phyloP scores from a whole-genome alignment of 2,797 vertebrate genomes.

The Micropoecilia bifurca region DNA sequence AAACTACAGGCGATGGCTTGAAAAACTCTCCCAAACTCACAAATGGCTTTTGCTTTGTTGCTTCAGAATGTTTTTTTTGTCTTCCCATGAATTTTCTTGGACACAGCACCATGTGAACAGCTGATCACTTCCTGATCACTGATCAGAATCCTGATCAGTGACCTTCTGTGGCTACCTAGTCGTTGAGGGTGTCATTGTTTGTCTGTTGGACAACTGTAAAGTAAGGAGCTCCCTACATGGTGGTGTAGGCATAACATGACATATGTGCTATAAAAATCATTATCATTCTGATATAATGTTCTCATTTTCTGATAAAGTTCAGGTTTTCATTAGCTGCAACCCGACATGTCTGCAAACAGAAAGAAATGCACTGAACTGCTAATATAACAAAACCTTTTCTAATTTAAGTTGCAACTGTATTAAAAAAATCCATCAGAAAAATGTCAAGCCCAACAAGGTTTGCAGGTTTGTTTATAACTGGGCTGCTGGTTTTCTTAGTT shows the following conservation, averaged over 20 bases:
- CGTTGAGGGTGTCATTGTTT: not conserved
- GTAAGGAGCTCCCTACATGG: not conserved
- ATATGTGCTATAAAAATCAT: not conserved
- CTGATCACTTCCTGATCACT: too few species aligned
- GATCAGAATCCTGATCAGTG: not conserved
- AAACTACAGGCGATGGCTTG: not conserved
- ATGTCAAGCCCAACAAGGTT: constrained; percentile 4
- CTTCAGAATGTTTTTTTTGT: not conserved
- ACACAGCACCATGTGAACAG: not conserved
- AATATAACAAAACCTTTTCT: not conserved
- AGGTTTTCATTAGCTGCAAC: not conserved
- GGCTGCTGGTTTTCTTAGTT: constrained; percentile 46
- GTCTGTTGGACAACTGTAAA: not conserved
- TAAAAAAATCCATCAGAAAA: not conserved
- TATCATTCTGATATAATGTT: not conserved
- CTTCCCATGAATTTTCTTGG: not conserved
- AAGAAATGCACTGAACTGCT: not conserved
- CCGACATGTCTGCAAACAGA: not conserved
- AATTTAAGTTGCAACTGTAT: not conserved
- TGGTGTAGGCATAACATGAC: not conserved
- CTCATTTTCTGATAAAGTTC: not conserved
- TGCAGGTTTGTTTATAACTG: constrained; percentile 27
- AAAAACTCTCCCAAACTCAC: not conserved
- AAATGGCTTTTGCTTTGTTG: not conserved
- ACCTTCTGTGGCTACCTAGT: not conserved